Percentiles rank a stretch among this genome's conserved stretches.
phyloP scores from a whole-genome alignment of 2,797 vertebrate genomes.

The Anguilla pacifica region DNA sequence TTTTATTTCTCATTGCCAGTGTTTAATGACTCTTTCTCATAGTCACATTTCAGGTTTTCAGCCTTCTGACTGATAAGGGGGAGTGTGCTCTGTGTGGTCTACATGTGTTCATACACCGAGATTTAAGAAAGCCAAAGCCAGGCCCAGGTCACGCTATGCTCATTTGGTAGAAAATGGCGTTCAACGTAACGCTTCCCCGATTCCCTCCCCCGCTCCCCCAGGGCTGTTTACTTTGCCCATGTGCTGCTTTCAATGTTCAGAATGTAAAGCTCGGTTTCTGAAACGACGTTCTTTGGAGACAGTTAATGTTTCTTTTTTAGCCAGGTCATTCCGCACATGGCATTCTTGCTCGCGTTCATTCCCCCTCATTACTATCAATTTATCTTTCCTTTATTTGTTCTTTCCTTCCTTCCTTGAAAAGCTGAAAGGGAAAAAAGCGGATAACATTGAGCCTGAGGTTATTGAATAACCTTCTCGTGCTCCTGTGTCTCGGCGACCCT shows the following conservation, averaged over 20 bases:
- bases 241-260: not conserved
- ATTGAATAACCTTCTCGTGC: not conserved
- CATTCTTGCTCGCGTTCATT: not conserved
- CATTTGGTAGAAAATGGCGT: not conserved
- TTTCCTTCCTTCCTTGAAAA: not conserved
- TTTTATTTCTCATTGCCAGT: not conserved
- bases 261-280: not conserved
- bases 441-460: not conserved
- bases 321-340: not conserved
- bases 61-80: not conserved
- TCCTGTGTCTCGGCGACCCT: not conserved
- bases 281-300: not conserved
- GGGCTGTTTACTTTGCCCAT: not conserved
- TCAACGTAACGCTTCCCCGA: not conserved
- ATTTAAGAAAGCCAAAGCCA: not conserved
- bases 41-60: not conserved
- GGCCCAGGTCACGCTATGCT: not conserved
- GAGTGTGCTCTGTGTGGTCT: not conserved
- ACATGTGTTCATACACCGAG: not conserved
- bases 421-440: not conserved
- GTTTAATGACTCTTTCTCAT: not conserved
- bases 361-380: not conserved
- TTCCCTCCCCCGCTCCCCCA: no score
- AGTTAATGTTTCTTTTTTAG: not conserved
- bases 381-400: not conserved